Evolutionary conservation across 2,888 invertebrate species (phyloP).

Genomic region (Nineta flava): DNA sequence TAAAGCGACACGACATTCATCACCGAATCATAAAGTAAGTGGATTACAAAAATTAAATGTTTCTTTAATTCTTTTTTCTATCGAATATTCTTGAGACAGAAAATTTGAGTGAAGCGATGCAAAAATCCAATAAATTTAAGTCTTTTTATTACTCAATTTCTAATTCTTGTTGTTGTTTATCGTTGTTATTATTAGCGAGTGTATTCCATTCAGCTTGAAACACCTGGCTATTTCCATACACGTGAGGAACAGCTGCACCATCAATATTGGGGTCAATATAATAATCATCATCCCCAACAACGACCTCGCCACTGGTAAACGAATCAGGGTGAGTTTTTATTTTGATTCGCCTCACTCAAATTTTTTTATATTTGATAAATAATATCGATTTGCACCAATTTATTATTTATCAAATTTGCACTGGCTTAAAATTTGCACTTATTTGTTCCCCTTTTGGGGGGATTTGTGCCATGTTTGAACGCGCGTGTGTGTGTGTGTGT

Average conservation of each 20-base stretch:
- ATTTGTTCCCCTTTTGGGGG: no score
- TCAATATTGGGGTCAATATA: constrained; percentile 1
- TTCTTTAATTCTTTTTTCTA: no score
- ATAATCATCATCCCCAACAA: constrained; percentile 1
- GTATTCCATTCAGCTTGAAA: constrained; percentile 30
- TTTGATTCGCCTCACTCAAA: constrained; percentile 5
- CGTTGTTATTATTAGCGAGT: constrained; percentile 25
- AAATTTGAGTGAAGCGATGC: constrained; percentile 1
- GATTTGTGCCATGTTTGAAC: no score
- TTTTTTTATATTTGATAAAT: not conserved
- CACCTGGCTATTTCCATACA: constrained; percentile 10
- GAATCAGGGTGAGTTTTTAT: constrained; percentile 1
- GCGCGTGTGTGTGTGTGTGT: not conserved
- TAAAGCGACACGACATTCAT: constrained; percentile 39
- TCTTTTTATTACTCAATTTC: not conserved
- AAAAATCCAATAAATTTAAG: not conserved
- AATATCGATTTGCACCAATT: not conserved
- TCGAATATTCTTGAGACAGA: not conserved
- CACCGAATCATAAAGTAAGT: constrained; percentile 47
- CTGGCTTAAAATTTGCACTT: not conserved
- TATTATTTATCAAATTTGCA: not conserved
- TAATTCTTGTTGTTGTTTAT: not conserved
- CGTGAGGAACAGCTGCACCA: constrained; percentile 1
- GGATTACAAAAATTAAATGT: not conserved
- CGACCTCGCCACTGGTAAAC: constrained; percentile 8